Conservation (phyloP, 92 coral and sea anemone species). For the Epizoanthus fatuus region DNA sequence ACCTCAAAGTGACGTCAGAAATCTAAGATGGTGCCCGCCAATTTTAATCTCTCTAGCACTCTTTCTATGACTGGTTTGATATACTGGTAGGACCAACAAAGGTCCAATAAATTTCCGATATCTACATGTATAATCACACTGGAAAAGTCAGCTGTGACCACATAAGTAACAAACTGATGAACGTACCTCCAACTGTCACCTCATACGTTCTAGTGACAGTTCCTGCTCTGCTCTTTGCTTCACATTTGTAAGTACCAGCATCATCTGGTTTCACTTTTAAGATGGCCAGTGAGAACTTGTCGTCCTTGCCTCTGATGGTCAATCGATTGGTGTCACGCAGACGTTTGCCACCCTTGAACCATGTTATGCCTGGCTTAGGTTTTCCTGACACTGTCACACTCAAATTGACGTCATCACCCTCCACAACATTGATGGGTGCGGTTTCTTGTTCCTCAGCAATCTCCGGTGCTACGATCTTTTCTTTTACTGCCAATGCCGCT, state of each 20-base stretch:
- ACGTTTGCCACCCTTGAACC: conserved; percentile 80
- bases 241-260: conserved; percentile 42
- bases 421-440: conserved; percentile 54
- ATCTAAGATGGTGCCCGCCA: too few species aligned
- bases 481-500: conserved; percentile 64
- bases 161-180: too few species aligned
- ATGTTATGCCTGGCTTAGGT: conserved; percentile 77
- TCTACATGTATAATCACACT: too few species aligned
- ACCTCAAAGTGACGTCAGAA: too few species aligned
- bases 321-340: conserved; percentile 50
- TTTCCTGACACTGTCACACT: conserved; percentile 68
- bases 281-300: conserved; percentile 56
- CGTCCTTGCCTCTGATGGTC: conserved; percentile 56
- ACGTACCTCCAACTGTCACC: too few species aligned
- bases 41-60: too few species aligned
- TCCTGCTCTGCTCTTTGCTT: too few species aligned
- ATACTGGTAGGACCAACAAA: too few species aligned
- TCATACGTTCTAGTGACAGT: background rate
- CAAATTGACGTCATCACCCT: conserved; percentile 68
- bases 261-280: conserved; percentile 58
- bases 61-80: too few species aligned
- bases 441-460: conserved; percentile 67
- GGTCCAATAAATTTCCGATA: too few species aligned
- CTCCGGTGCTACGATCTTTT: conserved; percentile 62
- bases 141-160: too few species aligned